Evolutionary conservation across 2,888 invertebrate genomes (phyloP), one percentile per base, ranked within the genome.

Genomic region (Caenorhabditis sp.): DNA sequence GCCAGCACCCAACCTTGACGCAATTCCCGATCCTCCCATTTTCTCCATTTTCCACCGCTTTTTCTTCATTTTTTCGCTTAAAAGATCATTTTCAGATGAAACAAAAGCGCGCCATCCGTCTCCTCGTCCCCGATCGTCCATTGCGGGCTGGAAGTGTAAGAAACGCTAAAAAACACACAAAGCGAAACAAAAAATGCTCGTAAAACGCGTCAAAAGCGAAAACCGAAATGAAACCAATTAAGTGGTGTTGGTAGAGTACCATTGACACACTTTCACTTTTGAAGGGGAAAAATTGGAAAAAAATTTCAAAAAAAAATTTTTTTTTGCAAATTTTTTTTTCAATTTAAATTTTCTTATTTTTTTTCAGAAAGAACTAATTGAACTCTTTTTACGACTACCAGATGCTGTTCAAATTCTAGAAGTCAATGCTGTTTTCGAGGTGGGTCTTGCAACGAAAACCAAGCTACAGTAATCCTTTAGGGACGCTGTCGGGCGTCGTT

Each of bases 401-500:
- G 69, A 85, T 60, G 80, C 85, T 1, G 81, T 83, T 32, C 80
- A 85, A 64, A 78, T 85, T 56, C 22, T 80, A 32, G 67, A 74
- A 20, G 51, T 60, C 4, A 71, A 64, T n/a, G 85, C 85, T 2
- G 80, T 82, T 74, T 82, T 85, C 58, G 85, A 85, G 82, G 84
- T 81, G 44, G 40, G 40, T 40, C 40, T 40, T 13, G 40, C 6
- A 8, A 40, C 40, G 40, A 40, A 40, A 40, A 11, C 32, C 32
- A 32, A 32, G 32, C 9, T 32, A 32, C 32, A 32, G 32, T 32
- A 32, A 32, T 32, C 32, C 18, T 56, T 6, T 47, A 84, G 85
- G 85, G 85, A 37, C 51, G 83, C n/a, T 85, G 85, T 56, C 70
- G 85, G 18, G 71, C 85, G 24, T 71, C 79, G 18, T 85, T 85